Conservation (phyloP, 2,797 vertebrate genomes). For the Myotis findleyi region DNA sequence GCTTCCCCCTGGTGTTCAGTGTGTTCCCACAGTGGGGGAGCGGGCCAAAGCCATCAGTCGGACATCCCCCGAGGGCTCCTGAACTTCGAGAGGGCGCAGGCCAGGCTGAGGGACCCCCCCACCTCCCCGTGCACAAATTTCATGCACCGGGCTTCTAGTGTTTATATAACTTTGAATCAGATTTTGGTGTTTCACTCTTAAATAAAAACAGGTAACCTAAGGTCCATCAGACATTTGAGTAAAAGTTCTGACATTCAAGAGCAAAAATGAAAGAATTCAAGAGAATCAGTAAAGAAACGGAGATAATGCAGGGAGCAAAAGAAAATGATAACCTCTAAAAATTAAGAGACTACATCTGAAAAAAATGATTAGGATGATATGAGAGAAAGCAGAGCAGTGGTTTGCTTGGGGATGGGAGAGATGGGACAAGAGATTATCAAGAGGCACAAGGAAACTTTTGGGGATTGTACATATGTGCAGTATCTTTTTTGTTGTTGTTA, state of each 20-base stretch:
- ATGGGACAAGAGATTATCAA: neutral
- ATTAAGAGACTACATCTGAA: neutral
- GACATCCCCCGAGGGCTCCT: no score
- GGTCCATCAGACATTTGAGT: slow-evolving; percentile 1
- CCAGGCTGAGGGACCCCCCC: no score
- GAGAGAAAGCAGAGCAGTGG: neutral
- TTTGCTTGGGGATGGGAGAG: neutral
- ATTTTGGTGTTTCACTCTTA: neutral
- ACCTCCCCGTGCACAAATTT: no score
- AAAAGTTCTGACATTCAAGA: slow-evolving; percentile 36
- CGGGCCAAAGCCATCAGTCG: no score
- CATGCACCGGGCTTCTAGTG: neutral
- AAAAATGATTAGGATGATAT: slow-evolving; percentile 17
- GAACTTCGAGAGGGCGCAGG: no score
- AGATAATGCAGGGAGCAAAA: neutral
- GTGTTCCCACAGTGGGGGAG: no score
- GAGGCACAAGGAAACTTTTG: neutral
- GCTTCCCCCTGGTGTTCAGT: no score
- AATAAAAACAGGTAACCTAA: slow-evolving; percentile 21
- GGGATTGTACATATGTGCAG: neutral
- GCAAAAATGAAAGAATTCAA: slow-evolving; percentile 43
- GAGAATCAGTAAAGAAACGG: neutral
- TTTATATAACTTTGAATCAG: neutral
- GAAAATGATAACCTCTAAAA: slow-evolving; percentile 10
- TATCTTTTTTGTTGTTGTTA: no score